phyloP scores from a whole-genome alignment of 2,113 vertebrate species.

The Cervus canadensis region DNA sequence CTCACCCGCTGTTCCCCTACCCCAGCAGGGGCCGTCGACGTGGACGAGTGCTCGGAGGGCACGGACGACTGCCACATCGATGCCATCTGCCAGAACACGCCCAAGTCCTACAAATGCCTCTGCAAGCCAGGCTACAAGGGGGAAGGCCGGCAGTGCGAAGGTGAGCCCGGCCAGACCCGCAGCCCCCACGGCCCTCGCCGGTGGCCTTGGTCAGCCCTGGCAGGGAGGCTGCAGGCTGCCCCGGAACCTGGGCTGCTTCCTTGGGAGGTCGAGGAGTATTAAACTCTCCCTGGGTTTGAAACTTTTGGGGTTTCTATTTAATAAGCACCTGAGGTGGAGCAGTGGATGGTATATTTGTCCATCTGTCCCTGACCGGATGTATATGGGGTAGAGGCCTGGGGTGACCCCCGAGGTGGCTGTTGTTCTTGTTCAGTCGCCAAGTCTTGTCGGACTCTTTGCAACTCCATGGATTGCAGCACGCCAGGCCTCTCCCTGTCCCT shows the following conservation, averaged over 20 bases:
- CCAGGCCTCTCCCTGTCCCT: not conserved
- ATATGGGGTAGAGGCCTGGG: slow-evolving; percentile 29
- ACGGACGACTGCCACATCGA: slow-evolving; percentile 98
- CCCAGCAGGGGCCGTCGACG: slow-evolving; percentile 75
- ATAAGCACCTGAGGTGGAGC: not conserved
- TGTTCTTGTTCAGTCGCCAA: not conserved
- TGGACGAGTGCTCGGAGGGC: slow-evolving; percentile 92
- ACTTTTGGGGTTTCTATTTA: too few relatives aligned
- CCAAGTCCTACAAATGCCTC: slow-evolving; percentile 96
- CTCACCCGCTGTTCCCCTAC: not conserved
- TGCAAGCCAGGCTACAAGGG: slow-evolving; percentile 98
- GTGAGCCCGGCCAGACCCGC: slow-evolving; percentile 80
- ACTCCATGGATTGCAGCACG: not conserved
- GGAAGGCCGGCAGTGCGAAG: slow-evolving; percentile 94
- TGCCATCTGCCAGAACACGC: slow-evolving; percentile 96
- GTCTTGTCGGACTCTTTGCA: not conserved
- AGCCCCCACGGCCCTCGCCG: slow-evolving; percentile 57
- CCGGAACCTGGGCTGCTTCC: rapidly evolving
- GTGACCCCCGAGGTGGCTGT: not conserved
- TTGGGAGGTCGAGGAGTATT: not conserved
- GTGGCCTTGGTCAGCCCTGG: not conserved
- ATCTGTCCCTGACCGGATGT: not conserved
- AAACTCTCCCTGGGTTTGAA: not conserved
- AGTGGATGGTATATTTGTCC: not conserved
- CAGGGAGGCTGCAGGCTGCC: not conserved